Base-by-base conservation (phyloP, 2,888 invertebrate genomes). In the Eristalis pertinax region DNA sequence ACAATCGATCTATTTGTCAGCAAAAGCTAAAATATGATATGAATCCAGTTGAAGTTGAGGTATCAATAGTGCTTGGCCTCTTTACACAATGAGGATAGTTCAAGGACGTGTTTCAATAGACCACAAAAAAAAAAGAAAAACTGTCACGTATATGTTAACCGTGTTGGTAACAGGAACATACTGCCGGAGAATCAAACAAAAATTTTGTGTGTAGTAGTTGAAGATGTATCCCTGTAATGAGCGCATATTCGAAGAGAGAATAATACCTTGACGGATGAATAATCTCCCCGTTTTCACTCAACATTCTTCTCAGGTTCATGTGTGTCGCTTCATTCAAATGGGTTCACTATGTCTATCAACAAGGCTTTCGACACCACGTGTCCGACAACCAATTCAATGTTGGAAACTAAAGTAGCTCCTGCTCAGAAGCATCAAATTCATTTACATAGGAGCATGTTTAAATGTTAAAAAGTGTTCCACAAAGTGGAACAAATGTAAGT, bases 81-180 rank as follows among this genome's bases (percentile, higher is more conserved):
- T 32, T 76, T 65, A 43, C 56, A 35, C 43, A 63, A 26, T 70
- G 70, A 67, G 24, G 62, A 62, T 67, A 76, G 76, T 82, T 82
- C 76, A 82, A 82, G 82, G 82, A 76, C 62, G 70, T 72, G 50
- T 76, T 82, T 67, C 26, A 73, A 56, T 58, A 67, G 41, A 62
- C 67, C 70, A 76, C 32, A 65, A 72, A 50, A 67, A 38, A 50
- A 50, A 50, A 50, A n/a, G n/a, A n/a, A 43, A 50, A 50, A 19
- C 43, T 68, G 63, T 73, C 76, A 83, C 74, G 58, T 78, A 73
- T 74, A 79, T 78, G 69, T 65, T 74, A 65, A 75, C 78, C 78
- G 73, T 64, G 64, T 79, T 65, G 58, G 11, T 70, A 74, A 43
- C 73, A 69, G 58, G 58, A 38, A 68, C 32, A 63, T 41, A 83